Evolutionary conservation across 2,113 vertebrate species (phyloP), one percentile per base, ranked within the genome.

Genomic region (Cardinalis cardinalis): DNA sequence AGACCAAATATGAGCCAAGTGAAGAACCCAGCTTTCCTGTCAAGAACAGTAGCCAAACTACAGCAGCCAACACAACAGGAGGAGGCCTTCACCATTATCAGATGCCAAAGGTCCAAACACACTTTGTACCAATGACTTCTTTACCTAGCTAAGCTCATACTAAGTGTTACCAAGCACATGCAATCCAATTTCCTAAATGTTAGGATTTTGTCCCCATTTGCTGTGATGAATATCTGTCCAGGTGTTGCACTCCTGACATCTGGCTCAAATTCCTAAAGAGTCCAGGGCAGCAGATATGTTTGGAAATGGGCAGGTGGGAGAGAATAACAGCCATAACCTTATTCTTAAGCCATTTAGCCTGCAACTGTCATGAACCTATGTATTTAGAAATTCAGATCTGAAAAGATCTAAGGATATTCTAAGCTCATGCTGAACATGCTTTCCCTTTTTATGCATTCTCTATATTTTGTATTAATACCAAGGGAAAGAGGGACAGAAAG

Each of bases 131-230:
- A 26, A 28, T 14, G 14, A 63, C 2, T 53, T 56, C 18, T 58
- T 34, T 52, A 59, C 32, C 48, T 12, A 61, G 49, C 49, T 73
- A 73, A 65, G 32, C 11, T 48, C 52, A 69, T 4, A 49, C 9
- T 51, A 65, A 41, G 18, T 1, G 0, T 31, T 19, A 69, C 43
- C 0, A 0, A 88, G 19, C 34, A 59, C 14, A 12, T 0, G 3
- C 1, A 6, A 60, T 60, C 6, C 36, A 21, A n/a, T n/a, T 74
- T 56, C 77, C 63, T 29, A 48, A 74, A 64, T 3, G 14, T 28
- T 0, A 87, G 19, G 49, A 56, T 72, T 72, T 81, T 49, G 26
- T 29, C 52, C 31, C 41, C 16, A 8, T 49, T 56, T 84, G 40
- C 20, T 70, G 36, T 20, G 58, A 51, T 10, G 14, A 73, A 1